These are phyloP conservation scores for Clivina fossor DNA, from an alignment of 2,888 invertebrate genomes.

Conservation along the genomic window DNA sequence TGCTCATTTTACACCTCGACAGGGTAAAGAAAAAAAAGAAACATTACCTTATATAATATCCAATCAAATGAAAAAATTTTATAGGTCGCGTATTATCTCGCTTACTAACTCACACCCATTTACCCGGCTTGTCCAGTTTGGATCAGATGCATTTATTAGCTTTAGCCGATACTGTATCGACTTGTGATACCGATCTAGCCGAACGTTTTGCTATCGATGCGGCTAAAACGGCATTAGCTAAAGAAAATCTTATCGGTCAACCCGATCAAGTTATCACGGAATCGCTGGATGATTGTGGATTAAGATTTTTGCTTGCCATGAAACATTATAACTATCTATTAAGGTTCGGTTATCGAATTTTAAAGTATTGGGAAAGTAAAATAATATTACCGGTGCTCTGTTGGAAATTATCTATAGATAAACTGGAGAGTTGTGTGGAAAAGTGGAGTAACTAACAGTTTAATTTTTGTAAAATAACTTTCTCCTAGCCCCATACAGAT, in stretches of 20 bases:
- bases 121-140: slow-evolving; percentile 91
- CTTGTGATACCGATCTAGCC: slow-evolving; percentile 85
- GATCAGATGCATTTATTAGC: slow-evolving; percentile 99
- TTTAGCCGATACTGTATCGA: slow-evolving; percentile 95
- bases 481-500: no score
- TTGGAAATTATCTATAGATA: no score
- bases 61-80: slow-evolving; percentile 9
- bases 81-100: slow-evolving; percentile 79
- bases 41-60: background rate
- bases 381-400: no score
- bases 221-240: slow-evolving; percentile 66
- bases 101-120: slow-evolving; percentile 89
- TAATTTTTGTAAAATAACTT: no score
- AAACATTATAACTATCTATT: slow-evolving; percentile 95
- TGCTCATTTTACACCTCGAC: slow-evolving; percentile 85
- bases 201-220: slow-evolving; percentile 75
- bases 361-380: background rate
- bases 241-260: slow-evolving; percentile 63
- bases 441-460: no score
- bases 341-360: slow-evolving; percentile 39
- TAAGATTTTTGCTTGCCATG: slow-evolving; percentile 94
- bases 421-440: no score
- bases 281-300: slow-evolving; percentile 94
- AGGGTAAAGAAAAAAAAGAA: slow-evolving; percentile 54
- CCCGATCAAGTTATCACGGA: slow-evolving; percentile 65